Percentiles rank a stretch among this genome's conserved stretches.
Evolutionary conservation across 2,888 invertebrate species (phyloP).

Genomic region (Rotaria magnacalcarata): DNA sequence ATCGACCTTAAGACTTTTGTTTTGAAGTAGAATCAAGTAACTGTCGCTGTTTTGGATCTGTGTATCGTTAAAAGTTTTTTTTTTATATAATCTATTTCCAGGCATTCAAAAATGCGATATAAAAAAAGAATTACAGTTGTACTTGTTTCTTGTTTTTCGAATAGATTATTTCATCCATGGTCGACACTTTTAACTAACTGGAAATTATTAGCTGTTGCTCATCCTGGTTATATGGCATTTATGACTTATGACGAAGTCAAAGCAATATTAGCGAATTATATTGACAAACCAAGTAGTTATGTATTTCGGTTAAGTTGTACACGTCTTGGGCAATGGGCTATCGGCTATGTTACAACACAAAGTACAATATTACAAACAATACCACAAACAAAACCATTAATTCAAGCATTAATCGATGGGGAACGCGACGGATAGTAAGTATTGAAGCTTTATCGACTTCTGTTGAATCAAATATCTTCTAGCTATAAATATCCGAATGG

Average conservation of each 20-base stretch:
- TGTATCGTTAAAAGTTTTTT: too few relatives aligned
- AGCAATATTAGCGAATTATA: slow-evolving; percentile 5
- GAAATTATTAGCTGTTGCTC: slow-evolving; percentile 96
- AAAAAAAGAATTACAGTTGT: too few relatives aligned
- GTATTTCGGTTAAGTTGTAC: slow-evolving; percentile 87
- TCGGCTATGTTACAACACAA: slow-evolving; percentile 96
- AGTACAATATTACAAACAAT: slow-evolving; percentile 98
- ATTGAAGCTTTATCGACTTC: too few relatives aligned
- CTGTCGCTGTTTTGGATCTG: too few relatives aligned
- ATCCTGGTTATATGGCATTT: slow-evolving; percentile 98
- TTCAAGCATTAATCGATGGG: slow-evolving; percentile 93
- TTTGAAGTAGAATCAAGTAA: too few relatives aligned
- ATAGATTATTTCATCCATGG: slow-evolving; percentile 72
- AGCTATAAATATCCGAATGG: too few relatives aligned
- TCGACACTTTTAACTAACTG: slow-evolving; percentile 89
- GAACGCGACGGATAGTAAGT: slow-evolving; percentile 68
- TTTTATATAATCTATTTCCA: too few relatives aligned
- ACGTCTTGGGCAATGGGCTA: slow-evolving; percentile 97
- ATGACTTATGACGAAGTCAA: slow-evolving; percentile 97
- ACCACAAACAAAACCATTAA: slow-evolving; percentile 81
- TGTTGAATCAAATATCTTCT: too few relatives aligned
- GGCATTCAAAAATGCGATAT: too few relatives aligned
- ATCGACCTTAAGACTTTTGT: too few relatives aligned
- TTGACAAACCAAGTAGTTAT: slow-evolving; percentile 61
- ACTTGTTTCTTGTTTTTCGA: too few relatives aligned